phyloP scores from a whole-genome alignment of 1,140 invertebrate genomes.

The Aleiodes sp. region DNA sequence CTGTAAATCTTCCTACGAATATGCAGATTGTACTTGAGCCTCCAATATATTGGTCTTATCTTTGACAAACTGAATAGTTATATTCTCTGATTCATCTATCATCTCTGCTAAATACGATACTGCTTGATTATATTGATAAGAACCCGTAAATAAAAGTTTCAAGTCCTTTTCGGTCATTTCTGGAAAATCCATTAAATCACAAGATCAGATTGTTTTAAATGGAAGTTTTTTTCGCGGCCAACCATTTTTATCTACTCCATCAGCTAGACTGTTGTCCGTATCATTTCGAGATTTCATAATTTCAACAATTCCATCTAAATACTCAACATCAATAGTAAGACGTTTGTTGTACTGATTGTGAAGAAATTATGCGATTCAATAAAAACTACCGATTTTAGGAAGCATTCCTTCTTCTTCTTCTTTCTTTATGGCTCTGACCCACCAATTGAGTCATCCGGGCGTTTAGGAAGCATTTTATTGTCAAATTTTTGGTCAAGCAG shows the following conservation, averaged over 20 bases:
- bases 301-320: no score
- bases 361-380: no score
- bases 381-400: no score
- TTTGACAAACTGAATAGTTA: conserved; percentile 27
- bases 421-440: conserved; percentile 35
- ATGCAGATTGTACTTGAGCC: conserved; percentile 36
- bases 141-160: conserved; percentile 38
- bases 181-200: conserved; percentile 37
- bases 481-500: conserved; percentile 43
- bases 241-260: conserved; percentile 37
- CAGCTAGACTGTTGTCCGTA: conserved; percentile 35
- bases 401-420: conserved; percentile 9
- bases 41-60: conserved; percentile 35
- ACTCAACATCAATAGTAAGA: no score
- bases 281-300: no score
- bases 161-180: conserved; percentile 37
- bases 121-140: conserved; percentile 38
- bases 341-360: no score
- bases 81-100: conserved; percentile 25
- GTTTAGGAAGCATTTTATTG: conserved; percentile 45
- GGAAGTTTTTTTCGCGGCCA: conserved; percentile 20
- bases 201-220: conserved; percentile 30
- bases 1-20: conserved; percentile 34
- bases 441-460: conserved; percentile 35
- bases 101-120: conserved; percentile 40